phyloP scores from a whole-genome alignment of 2,113 vertebrate species.

The Dermatemys mawii region DNA sequence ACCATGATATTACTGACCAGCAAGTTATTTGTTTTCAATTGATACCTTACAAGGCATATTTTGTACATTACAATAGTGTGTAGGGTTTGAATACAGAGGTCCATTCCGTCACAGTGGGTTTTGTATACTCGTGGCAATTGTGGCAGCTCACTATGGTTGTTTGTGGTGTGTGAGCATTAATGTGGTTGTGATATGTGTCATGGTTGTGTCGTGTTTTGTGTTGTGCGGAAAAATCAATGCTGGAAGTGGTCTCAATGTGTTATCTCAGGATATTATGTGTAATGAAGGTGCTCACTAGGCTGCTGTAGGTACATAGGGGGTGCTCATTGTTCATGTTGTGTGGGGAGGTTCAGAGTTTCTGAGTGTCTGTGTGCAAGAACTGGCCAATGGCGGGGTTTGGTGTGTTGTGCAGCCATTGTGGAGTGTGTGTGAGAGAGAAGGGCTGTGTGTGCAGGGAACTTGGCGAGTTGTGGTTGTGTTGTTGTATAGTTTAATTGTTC shows the following conservation, averaged over 20 bases:
- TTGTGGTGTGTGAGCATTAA: not conserved
- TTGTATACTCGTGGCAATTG: not conserved
- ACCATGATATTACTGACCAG: no score
- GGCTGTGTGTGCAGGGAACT: not conserved
- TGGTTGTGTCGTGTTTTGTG: no score
- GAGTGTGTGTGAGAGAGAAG: no score
- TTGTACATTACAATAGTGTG: no score
- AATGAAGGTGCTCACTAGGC: no score
- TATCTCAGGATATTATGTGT: no score
- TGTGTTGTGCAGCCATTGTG: not conserved
- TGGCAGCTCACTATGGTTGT: not conserved
- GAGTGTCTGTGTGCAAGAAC: not conserved
- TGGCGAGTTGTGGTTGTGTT: not conserved
- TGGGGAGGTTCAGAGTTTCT: not conserved
- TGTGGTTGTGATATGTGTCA: no score
- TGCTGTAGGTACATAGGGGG: not conserved
- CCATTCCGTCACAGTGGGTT: not conserved
- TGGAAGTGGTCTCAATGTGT: no score
- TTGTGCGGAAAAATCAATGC: no score
- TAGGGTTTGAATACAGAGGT: not conserved
- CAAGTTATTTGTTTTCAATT: no score
- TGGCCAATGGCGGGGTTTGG: not conserved
- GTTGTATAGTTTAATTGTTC: not conserved
- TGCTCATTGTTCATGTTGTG: not conserved
- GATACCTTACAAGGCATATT: no score